phyloP scores from a whole-genome alignment of 2,113 vertebrate genomes.

The Silurus asotus region DNA sequence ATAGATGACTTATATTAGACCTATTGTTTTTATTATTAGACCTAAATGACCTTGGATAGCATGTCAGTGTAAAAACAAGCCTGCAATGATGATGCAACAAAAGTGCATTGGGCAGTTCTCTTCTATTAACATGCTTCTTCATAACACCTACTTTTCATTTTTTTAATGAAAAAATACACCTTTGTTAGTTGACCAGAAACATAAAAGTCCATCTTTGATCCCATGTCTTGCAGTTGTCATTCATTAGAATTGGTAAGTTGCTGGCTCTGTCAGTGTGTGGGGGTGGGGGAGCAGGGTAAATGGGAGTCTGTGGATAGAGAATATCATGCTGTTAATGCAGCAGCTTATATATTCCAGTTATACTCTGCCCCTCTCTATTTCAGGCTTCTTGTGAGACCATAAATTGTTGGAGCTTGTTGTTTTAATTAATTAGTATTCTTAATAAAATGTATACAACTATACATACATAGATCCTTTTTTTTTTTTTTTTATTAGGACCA shows the following conservation, averaged over 20 bases:
- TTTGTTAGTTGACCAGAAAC: neutral
- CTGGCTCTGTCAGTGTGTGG: neutral
- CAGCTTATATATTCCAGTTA: constrained; percentile 4
- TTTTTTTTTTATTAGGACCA: constrained; percentile 79
- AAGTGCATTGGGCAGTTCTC: neutral
- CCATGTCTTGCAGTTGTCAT: neutral
- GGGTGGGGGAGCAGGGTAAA: neutral
- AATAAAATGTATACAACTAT: neutral
- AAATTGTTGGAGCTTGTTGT: neutral
- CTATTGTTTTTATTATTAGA: too few species aligned
- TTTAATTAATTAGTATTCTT: neutral
- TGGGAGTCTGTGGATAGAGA: neutral
- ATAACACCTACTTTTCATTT: neutral
- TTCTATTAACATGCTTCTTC: neutral
- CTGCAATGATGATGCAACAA: neutral
- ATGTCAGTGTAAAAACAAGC: neutral
- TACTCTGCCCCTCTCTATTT: neutral
- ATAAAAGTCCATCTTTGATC: constrained; percentile 14
- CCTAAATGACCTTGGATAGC: neutral
- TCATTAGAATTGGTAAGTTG: constrained; percentile 40
- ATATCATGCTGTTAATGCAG: neutral
- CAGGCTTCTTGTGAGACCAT: neutral
- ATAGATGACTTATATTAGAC: neutral
- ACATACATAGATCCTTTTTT: neutral
- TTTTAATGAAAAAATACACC: neutral